Percentiles rank a stretch among this genome's conserved stretches.
These are phyloP conservation scores for Cololabis saira DNA, from an alignment of 2,113 vertebrate species.

Conservation along the genomic window DNA sequence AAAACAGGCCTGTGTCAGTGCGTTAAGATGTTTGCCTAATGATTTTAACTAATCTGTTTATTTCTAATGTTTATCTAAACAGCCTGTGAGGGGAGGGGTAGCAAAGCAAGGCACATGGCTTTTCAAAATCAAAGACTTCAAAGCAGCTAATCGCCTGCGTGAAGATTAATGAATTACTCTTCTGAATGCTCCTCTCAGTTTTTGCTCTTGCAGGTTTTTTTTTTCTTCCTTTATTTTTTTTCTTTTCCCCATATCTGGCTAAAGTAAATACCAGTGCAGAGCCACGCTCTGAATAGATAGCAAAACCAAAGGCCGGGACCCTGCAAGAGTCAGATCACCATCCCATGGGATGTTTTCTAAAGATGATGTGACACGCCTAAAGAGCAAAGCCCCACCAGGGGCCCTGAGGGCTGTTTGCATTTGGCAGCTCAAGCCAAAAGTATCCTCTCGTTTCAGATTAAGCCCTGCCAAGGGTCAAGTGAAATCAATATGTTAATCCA, in stretches of 20 bases:
- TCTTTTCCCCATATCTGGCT: slow-evolving; percentile 23
- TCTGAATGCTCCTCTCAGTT: slow-evolving; percentile 50
- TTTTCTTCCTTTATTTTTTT: slow-evolving; percentile 12
- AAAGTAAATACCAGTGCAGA: slow-evolving; percentile 60
- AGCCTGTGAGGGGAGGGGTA: slow-evolving; percentile 65
- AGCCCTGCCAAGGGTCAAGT: slow-evolving; percentile 74
- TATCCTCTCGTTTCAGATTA: slow-evolving; percentile 68
- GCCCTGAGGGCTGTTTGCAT: slow-evolving; percentile 60
- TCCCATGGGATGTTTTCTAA: slow-evolving; percentile 68
- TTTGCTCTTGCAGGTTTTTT: background rate
- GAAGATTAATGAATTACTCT: slow-evolving; percentile 75
- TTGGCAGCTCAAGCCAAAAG: slow-evolving; percentile 66
- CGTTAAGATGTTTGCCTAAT: slow-evolving; percentile 76
- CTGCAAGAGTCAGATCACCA: slow-evolving; percentile 42
- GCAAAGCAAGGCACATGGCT: slow-evolving; percentile 57
- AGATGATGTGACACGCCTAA: slow-evolving; percentile 68
- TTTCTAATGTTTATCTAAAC: slow-evolving; percentile 74
- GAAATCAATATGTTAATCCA: slow-evolving; percentile 83
- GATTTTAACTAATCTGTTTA: slow-evolving; percentile 79
- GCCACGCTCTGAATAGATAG: slow-evolving; percentile 41
- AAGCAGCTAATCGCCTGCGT: slow-evolving; percentile 69
- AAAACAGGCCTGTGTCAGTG: slow-evolving; percentile 59
- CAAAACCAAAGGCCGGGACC: slow-evolving; percentile 57
- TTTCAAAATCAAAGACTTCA: slow-evolving; percentile 78
- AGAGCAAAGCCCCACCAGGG: slow-evolving; percentile 53